These are phyloP conservation scores for Pilophorus perplexus DNA, from an alignment of 2,888 invertebrate species.

Conservation along the genomic window DNA sequence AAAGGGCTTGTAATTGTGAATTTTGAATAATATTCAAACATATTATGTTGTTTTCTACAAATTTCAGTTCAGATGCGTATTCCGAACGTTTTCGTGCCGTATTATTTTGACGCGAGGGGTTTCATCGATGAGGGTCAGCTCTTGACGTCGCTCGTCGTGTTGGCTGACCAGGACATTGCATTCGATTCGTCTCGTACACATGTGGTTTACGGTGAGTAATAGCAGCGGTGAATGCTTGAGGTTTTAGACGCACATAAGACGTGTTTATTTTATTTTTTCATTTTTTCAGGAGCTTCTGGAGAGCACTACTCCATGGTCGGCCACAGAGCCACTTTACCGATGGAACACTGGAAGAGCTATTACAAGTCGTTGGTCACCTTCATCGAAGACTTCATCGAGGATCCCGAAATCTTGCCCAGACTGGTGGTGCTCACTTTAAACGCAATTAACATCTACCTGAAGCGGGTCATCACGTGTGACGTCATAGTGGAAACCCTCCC, in stretches of 20 bases:
- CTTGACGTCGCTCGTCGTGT: not conserved
- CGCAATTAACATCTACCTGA: not conserved
- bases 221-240: too few species aligned
- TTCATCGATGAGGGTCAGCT: not conserved
- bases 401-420: not conserved
- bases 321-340: not conserved
- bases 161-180: too few species aligned
- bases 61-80: not conserved
- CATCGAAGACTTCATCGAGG: not conserved
- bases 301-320: not conserved
- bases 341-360: not conserved
- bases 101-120: not conserved
- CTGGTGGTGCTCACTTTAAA: not conserved
- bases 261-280: too few species aligned
- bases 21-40: too few species aligned
- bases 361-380: not conserved
- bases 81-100: not conserved
- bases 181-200: too few species aligned
- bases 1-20: too few species aligned
- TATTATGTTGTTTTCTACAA: not conserved
- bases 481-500: not conserved
- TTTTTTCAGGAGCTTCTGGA: not conserved
- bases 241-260: too few species aligned
- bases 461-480: not conserved
- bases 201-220: too few species aligned